Conservation (phyloP, 92 coral and sea anemone genomes). For the Porites divaricata region DNA sequence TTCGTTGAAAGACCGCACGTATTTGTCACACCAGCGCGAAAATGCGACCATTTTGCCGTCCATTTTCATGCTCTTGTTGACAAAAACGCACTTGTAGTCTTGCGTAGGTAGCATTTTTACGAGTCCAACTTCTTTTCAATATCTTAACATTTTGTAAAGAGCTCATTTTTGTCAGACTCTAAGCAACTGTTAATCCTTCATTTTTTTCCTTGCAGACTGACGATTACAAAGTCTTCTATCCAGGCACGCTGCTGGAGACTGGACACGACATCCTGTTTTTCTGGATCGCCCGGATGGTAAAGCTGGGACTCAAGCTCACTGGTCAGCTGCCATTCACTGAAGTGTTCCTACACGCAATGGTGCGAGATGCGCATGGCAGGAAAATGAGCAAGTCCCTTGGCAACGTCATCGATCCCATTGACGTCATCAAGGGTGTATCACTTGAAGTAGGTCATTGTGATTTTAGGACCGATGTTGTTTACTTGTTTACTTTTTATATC, state of each 20-base stretch:
- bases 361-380: constrained; percentile 99
- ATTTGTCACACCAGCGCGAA: too few species aligned
- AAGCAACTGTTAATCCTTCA: background rate
- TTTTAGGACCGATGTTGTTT: background rate
- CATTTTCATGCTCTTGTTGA: too few species aligned
- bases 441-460: constrained; percentile 70
- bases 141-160: too few species aligned
- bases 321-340: constrained; percentile 94
- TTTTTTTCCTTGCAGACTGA: constrained; percentile 68
- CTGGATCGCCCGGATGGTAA: constrained; percentile 99
- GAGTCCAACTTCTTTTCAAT: too few species aligned
- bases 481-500: background rate
- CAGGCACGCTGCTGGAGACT: constrained; percentile 95
- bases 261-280: constrained; percentile 99
- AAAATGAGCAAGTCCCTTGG: constrained; percentile 99
- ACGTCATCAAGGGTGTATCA: constrained; percentile 91
- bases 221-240: constrained; percentile 87
- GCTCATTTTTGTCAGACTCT: background rate
- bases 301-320: constrained; percentile 89
- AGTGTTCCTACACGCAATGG: constrained; percentile 99
- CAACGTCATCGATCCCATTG: constrained; percentile 97
- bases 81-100: too few species aligned
- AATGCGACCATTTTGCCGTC: too few species aligned
- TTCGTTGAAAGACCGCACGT: too few species aligned
- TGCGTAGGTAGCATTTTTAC: too few species aligned